Evolutionary conservation across 2,888 invertebrate species (phyloP), one percentile per base, ranked within the genome.

Genomic region (Oegoconia quadripuncta): DNA sequence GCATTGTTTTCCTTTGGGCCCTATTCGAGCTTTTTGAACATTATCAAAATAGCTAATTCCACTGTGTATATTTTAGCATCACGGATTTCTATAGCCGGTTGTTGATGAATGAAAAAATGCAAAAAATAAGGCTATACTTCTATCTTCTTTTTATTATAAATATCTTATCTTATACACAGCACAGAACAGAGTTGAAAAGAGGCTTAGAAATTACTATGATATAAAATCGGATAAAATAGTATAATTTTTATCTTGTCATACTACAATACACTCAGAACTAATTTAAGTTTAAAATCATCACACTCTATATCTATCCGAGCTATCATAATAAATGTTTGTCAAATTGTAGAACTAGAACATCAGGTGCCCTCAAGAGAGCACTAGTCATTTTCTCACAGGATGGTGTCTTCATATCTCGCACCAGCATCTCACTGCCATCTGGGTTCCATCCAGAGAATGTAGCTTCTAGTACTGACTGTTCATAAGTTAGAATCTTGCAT

Each of bases 401-500:
- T 1, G 84, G 84, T 3, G 84, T 84, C 39, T 66, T 61, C 30
- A 86, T 43, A 41, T 76, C 63, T 34, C 47, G 57, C 0, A 82
- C 73, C 11, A 84, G 48, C 5, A 84, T 51, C 44, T 82, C 77
- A 0, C 65, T 52, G 3, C 78, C 76, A 52, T 79, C 67, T 5
- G 75, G 65, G 14, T 75, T 75, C 82, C 77, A 83, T 0, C 67
- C 70, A 9, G 59, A 55, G 44, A 83, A 80, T 15, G 53, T 74
- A 12, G 74, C 81, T 26, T 65, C 53, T 8, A 84, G 46, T 23
- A 49, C 62, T 25, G 77, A 67, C 26, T 66, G 62, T 48, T 84
- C 86, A 57, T 74, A 79, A 12, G 84, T 83, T 1, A 77, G 37
- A 9, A 86, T 70, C 23, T 54, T 69, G 52, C 82, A 80, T 23